Evolutionary conservation across 2,797 vertebrate species (phyloP).

Genomic region (Heliangelus exortis): DNA sequence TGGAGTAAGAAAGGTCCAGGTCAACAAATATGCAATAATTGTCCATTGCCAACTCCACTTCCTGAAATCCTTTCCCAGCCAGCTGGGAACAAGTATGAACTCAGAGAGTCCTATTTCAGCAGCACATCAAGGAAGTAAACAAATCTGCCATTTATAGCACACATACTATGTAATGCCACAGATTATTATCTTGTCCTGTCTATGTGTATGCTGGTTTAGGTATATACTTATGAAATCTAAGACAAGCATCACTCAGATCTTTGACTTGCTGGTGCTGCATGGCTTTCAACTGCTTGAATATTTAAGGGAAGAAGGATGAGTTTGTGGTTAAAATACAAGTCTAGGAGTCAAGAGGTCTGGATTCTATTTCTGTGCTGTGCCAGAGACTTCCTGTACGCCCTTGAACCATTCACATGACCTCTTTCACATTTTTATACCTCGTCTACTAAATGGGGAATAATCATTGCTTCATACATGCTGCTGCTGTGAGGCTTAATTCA

Average conservation of each 20-base stretch:
- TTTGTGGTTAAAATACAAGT: conserved; percentile 14
- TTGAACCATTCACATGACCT: not conserved
- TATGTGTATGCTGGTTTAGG: conserved; percentile 8
- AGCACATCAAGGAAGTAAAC: not conserved
- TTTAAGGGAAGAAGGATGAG: conserved; percentile 28
- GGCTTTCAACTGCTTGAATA: conserved; percentile 21
- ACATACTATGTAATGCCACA: not conserved
- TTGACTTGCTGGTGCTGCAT: not conserved
- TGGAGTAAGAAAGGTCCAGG: not conserved
- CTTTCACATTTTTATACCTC: conserved; percentile 21
- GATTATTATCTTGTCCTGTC: conserved; percentile 24
- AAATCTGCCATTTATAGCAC: not conserved
- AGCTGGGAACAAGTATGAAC: not conserved
- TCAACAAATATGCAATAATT: not conserved
- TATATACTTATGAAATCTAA: not conserved
- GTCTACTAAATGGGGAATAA: not conserved
- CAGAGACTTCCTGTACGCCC: conserved; percentile 26
- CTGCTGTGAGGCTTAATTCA: conserved; percentile 5
- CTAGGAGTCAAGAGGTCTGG: conserved; percentile 47
- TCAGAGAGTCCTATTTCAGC: not conserved
- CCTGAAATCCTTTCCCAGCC: conserved; percentile 7
- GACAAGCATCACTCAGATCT: not conserved
- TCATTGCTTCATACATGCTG: not conserved
- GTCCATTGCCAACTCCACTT: not conserved
- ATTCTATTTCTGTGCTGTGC: conserved; percentile 51